Base-by-base conservation (phyloP, 2,888 invertebrate genomes). In the Fragum fragum region DNA sequence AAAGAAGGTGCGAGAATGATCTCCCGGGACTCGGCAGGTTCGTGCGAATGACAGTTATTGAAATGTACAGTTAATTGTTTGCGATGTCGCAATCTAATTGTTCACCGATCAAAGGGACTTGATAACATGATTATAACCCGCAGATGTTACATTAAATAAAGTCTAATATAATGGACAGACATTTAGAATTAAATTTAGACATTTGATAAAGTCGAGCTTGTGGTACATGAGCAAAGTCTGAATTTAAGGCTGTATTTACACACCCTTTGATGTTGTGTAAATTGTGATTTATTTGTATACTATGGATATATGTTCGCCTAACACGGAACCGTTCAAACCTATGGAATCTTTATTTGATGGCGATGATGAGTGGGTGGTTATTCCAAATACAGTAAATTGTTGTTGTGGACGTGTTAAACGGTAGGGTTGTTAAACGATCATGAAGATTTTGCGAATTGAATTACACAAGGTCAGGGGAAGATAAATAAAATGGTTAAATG, bases 321-420 rank as follows among this genome's bases (percentile, higher is more conserved):
- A n/a, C n/a, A n/a, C 32, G 32, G 9, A 6, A 6, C 32, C 9
- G 3, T 36, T 36, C 32, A 36, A 36, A 36, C 9, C 5, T 6
- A 36, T 36, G 32, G 32, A 36, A n/a, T 36, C 9, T 36, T 6
- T 36, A 36, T 6, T 6, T 36, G 9, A 36, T 36, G 32, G 1
- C 9, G 26, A 57, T 57, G 57, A 57, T 28, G 57, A 57, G 9
- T 57, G 57, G 57, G 57, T 57, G 23, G 26, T 57, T 6, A 57
- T 57, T 26, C 28, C 57, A 9, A 28, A 28, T 26, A 23, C 9
- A 7, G 26, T 14, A 7, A 26, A 3, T 3, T 57, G 26, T 23
- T 11, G 26, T 26, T 9, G 57, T 16, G n/a, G n/a, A n/a, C 6
- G 39, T 9, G 39, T 39, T 6, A 39, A 39, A 39, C 39, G 39